Evolutionary conservation across 2,113 vertebrate species (phyloP), one percentile per base, ranked within the genome.

Genomic region (Cololabis saira): DNA sequence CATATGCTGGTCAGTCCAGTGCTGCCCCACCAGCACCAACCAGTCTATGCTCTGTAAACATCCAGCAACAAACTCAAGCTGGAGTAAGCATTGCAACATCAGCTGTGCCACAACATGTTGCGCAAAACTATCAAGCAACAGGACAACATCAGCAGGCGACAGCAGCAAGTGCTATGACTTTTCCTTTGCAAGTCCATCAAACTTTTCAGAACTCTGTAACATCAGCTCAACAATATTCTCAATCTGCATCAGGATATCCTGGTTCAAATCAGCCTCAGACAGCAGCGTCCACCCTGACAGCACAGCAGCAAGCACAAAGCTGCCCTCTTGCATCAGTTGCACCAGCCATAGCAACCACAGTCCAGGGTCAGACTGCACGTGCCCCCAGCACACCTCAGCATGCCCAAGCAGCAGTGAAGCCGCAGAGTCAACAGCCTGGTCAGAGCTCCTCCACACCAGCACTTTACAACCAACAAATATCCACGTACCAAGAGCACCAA

Each of bases 11-110:
- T 51, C 83, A 74, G 7, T 61, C 71, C 18, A 45, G 19, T 60
- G 56, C 45, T 21, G 47, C 64, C 49, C 3, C 82, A 61, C 56
- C 55, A 69, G 51, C 74, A 67, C 74, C 76, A 61, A 66, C 60
- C 3, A 71, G 37, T 53, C 45, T 74, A 1, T 72, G 93, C 82
- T 76, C 92, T 86, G 75, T 92, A 87, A 76, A 65, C 77, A 93
- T 87, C 71, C 95, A 90, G 52, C 88, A 87, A 47, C 82, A 85
- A 22, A 40, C 37, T 18, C 81, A 82, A 71, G 21, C 59, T 43
- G 47, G 66, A 56, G 58, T 64, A 64, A 54, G 15, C 62, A 57
- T 80, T 63, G 45, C 71, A 63, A 24, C 67, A 43, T 73, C 83
- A 33, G 48, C 70, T 55, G 27, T 69, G 12, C 69, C 72, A 49